Evolutionary conservation across 2,113 vertebrate genomes (phyloP).

Genomic region (Baryphthengus martii): DNA sequence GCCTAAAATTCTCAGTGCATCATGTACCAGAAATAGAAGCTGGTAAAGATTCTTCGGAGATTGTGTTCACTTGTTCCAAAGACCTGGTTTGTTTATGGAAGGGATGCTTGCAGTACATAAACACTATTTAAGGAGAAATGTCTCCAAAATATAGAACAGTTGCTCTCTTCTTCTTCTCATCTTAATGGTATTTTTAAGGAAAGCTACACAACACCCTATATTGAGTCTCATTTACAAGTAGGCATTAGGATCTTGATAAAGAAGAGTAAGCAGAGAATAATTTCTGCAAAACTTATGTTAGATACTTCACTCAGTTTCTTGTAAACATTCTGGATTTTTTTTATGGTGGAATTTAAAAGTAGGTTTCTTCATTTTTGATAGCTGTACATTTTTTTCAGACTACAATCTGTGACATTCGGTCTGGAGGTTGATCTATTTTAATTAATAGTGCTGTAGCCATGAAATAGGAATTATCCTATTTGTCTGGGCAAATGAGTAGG

Average conservation of each 20-base stretch:
- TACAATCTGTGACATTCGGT: not conserved
- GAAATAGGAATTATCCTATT: not conserved
- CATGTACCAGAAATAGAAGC: constrained; percentile 58
- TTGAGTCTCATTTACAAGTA: not conserved
- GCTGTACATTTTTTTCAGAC: not conserved
- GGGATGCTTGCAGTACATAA: constrained; percentile 57
- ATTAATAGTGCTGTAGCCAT: not conserved
- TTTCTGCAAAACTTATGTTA: not conserved
- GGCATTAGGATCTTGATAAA: not conserved
- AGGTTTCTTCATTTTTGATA: not conserved
- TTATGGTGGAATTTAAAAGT: not conserved
- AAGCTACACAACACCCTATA: not conserved
- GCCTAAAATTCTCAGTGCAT: constrained; percentile 52
- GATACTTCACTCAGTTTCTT: not conserved
- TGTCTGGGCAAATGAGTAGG: not conserved
- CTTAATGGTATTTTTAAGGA: constrained; percentile 39
- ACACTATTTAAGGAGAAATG: constrained; percentile 63
- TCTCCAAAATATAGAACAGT: constrained; percentile 50
- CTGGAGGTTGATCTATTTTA: not conserved
- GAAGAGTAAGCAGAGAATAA: not conserved
- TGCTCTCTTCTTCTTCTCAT: constrained; percentile 31
- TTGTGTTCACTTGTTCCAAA: constrained; percentile 65
- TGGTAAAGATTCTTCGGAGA: constrained; percentile 68
- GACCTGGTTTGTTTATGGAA: constrained; percentile 66
- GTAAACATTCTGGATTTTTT: not conserved